A percentile compares a stretch with the other conserved stretches of the same genome.
phyloP scores from a whole-genome alignment of 2,888 invertebrate species.

The Perithous albicinctus region DNA sequence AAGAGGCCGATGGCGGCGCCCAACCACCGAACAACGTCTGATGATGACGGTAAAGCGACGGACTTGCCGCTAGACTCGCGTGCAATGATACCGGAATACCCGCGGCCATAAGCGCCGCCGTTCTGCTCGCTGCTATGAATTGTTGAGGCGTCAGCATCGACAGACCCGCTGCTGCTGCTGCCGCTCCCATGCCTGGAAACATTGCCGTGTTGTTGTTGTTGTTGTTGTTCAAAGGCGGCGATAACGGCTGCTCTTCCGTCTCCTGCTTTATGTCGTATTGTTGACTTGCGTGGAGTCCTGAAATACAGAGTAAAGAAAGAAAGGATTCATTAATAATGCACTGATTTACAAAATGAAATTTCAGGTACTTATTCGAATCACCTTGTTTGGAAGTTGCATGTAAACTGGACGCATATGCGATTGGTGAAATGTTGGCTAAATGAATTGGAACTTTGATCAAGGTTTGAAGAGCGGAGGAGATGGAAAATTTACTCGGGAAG shows the following conservation, averaged over 20 bases:
- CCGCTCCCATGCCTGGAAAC: slow-evolving; percentile 77
- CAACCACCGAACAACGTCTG: slow-evolving; percentile 87
- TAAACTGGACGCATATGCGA: too few species aligned
- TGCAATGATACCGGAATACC: slow-evolving; percentile 86
- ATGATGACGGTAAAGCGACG: slow-evolving; percentile 88
- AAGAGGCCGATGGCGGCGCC: slow-evolving; percentile 85
- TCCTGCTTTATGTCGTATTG: slow-evolving; percentile 85
- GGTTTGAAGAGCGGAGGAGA: too few species aligned
- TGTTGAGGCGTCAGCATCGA: slow-evolving; percentile 86
- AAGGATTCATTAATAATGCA: not conserved
- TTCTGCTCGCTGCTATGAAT: slow-evolving; percentile 85
- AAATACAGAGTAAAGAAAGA: slow-evolving; percentile 53
- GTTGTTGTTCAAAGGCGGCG: slow-evolving; percentile 87
- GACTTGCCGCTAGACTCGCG: slow-evolving; percentile 86
- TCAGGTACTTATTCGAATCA: too few species aligned
- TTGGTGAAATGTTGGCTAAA: too few species aligned
- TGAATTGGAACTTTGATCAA: too few species aligned
- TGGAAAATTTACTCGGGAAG: too few species aligned
- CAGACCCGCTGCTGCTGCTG: slow-evolving; percentile 85
- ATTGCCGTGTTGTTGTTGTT: slow-evolving; percentile 78
- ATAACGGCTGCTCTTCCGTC: slow-evolving; percentile 87
- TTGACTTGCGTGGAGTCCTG: slow-evolving; percentile 79
- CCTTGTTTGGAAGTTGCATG: too few species aligned
- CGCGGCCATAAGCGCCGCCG: slow-evolving; percentile 85
- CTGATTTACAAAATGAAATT: too few species aligned